These are phyloP conservation scores for Dendrocopos noguchii DNA, from an alignment of 2,113 vertebrate species.

Conservation along the genomic window DNA sequence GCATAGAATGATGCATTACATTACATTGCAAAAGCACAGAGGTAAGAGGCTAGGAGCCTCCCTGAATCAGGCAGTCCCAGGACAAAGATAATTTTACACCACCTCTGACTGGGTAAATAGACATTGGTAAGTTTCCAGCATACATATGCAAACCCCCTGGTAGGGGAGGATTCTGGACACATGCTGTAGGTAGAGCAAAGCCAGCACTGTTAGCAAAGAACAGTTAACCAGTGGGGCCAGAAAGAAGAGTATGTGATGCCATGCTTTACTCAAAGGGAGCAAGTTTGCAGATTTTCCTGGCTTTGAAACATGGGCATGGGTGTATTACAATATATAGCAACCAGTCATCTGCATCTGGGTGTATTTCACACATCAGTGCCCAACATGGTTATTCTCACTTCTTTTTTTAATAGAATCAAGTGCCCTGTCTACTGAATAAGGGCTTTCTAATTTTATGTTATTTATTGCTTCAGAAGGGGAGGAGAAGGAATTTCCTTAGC, in stretches of 20 bases:
- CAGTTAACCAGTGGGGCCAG: neutral
- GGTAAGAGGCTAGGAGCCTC: neutral
- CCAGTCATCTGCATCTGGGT: slow-evolving; percentile 68
- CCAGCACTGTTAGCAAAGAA: neutral
- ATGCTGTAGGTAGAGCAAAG: neutral
- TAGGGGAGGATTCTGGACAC: neutral
- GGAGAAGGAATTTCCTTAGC: slow-evolving; percentile 73
- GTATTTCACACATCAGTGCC: slow-evolving; percentile 74
- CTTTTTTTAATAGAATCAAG: slow-evolving; percentile 80
- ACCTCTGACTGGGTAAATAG: neutral
- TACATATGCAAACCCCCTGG: neutral
- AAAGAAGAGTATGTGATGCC: neutral
- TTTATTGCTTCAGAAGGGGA: slow-evolving; percentile 71
- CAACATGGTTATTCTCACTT: slow-evolving; percentile 80
- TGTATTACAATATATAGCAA: slow-evolving; percentile 53
- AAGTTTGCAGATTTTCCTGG: slow-evolving; percentile 41
- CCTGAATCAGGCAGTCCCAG: neutral
- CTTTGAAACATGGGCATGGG: slow-evolving; percentile 62
- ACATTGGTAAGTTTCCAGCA: neutral
- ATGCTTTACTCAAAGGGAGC: neutral
- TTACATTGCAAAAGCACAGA: neutral
- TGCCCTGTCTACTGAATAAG: slow-evolving; percentile 72
- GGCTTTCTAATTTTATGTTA: slow-evolving; percentile 78
- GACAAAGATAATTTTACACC: neutral
- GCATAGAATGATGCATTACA: neutral